Evolutionary conservation across 2,888 invertebrate genomes (phyloP), one percentile per base, ranked within the genome.

Genomic region (Ryuthela nishihirai): DNA sequence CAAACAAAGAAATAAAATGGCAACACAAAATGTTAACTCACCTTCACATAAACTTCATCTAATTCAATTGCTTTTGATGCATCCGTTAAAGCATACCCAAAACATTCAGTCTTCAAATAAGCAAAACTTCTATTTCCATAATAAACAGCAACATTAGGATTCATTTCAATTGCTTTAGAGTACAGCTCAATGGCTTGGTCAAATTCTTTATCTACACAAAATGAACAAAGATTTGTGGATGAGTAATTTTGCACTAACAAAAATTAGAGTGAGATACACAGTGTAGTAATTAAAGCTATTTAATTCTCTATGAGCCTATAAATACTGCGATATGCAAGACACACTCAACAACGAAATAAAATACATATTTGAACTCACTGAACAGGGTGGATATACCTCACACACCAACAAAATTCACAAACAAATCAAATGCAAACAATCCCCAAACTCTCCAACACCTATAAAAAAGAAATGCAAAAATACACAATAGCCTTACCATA

Each of bases 111-210:
- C 70, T 89, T 87, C 61, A 99, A 77, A 74, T 97, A 91, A 18
- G 97, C 88, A 78, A 98, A 85, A 78, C 97, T 95, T 69, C 99
- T 82, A 76, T 99, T 99, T 10, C 88, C 93, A 77, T 84, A 95
- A 72, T 88, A 93, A 50, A 91, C 85, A 17, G 97, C 91, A 72
- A 84, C 83, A 52, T 77, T 82, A 12, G 92, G 87, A 74, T 89
- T 85, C 69, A 84, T 78, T 67, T 87, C 87, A 76, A 95, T 94
- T 68, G 95, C 95, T 79, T 88, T 81, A 67, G 87, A 79, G 69
- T 82, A 82, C 67, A 88, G 80, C 63, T 88, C 86, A 70, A 97
- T 92, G 56, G 99, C 95, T 74, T 84, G 81, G 70, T 85, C 82
- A 77, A 88, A 99, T 71, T 88, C 84, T 80, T 92, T 88, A 71